Percentiles rank a stretch among this genome's conserved stretches.
Conservation (phyloP, 2,888 invertebrate genomes). For the Pherbina coryleti region DNA sequence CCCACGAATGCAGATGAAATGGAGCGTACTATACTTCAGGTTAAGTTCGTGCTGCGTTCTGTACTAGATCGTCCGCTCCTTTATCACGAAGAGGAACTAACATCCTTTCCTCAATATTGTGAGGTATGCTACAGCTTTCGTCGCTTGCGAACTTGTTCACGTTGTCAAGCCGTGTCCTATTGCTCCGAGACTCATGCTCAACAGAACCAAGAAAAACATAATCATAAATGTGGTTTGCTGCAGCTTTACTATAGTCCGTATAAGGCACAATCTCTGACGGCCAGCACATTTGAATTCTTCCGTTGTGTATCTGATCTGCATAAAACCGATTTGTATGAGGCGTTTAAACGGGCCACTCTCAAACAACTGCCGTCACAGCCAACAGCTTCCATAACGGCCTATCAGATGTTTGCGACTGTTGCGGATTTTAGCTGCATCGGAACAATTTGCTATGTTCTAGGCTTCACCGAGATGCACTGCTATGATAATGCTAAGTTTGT, state of each 20-base stretch:
- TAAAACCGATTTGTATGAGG: conserved; percentile 49
- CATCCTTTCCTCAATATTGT: conserved; percentile 59
- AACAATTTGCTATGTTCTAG: conserved; percentile 55
- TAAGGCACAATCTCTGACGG: conserved; percentile 43
- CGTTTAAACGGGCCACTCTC: conserved; percentile 49
- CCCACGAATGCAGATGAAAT: conserved; percentile 47
- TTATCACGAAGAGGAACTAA: conserved; percentile 56
- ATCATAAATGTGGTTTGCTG: conserved; percentile 52
- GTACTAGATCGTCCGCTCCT: conserved; percentile 52
- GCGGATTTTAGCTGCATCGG: conserved; percentile 61
- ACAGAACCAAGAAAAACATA: conserved; percentile 50
- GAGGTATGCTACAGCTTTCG: conserved; percentile 54
- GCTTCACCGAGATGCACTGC: conserved; percentile 41
- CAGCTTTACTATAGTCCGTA: conserved; percentile 58
- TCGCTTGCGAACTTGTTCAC: conserved; percentile 47
- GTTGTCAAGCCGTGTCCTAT: conserved; percentile 56
- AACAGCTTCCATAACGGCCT: conserved; percentile 48
- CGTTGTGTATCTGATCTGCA: conserved; percentile 41
- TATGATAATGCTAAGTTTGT: conserved; percentile 40
- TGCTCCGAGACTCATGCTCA: conserved; percentile 56
- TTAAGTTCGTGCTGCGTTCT: conserved; percentile 53
- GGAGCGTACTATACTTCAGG: conserved; percentile 50
- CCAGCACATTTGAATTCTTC: conserved; percentile 36
- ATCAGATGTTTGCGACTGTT: conserved; percentile 54
- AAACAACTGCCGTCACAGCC: conserved; percentile 47